Base-by-base conservation (phyloP, 2,797 vertebrate genomes). In the Coreius guichenoti region DNA sequence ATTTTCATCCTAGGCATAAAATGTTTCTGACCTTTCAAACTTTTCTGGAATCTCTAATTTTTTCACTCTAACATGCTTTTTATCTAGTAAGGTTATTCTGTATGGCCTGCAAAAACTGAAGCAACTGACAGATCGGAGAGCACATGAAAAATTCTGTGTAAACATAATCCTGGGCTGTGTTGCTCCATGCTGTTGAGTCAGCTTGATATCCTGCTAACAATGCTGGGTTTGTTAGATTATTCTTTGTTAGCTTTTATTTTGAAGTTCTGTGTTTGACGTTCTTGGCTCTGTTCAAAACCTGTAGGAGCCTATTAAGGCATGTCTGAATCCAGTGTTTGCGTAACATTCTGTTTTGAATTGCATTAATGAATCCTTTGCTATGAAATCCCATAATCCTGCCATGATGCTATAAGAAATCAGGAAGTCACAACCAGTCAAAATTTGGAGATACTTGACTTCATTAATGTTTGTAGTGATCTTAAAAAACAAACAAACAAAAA, bases 191-290 rank as follows among this genome's bases (percentile, higher is more conserved):
- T 56, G 31, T 56, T 36, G 19, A 54, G 21, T 8, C 12, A 56
- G 74, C 21, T 33, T 56, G 51, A 21, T 54, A 31, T 51, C 72
- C 26, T 31, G 21, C 17, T 0, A 31, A n/a, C 12, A 76, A n/a
- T 16, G 74, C 8, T 16, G 6, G 74, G 19, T 56, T 56, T 76
- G 49, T 36, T 36, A 54, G 73, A 54, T 21, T 75, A 29, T 23
- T 8, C 19, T 75, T 75, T 75, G 73, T 75, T 75, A 33, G 47
- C 17, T 75, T 75, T 54, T 75, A 36, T 75, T 23, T 75, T 75
- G 5, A 75, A 23, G 29, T 23, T 54, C 11, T 54, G 49, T 75
- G 29, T 75, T 75, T 75, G 29, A 76, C 14, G 31, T 7, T 36
- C 74, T n/a, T 76, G 49, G 19, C 21, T 56, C 12, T 16, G 29